These are phyloP conservation scores for Pluvialis apricaria DNA, from an alignment of 2,113 vertebrate genomes.

Conservation along the genomic window DNA sequence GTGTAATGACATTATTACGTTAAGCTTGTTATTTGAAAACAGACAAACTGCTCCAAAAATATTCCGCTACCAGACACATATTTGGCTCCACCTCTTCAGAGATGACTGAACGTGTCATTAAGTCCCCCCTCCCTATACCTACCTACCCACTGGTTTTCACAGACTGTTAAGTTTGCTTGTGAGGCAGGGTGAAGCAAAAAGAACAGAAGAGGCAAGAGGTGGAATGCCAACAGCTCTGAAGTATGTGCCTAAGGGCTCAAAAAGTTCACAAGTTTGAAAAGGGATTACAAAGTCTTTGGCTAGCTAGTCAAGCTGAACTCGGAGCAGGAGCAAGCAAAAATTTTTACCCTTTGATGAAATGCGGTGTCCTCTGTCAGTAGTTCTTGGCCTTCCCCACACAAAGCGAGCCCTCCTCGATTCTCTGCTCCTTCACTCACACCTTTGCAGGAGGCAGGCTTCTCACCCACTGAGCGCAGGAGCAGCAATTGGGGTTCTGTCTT, in stretches of 20 bases:
- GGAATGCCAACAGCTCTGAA: background rate
- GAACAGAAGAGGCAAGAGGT: background rate
- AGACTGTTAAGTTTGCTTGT: background rate
- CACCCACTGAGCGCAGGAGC: background rate
- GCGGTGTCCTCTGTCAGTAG: background rate
- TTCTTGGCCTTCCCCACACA: background rate
- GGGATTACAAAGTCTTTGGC: background rate
- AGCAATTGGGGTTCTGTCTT: background rate
- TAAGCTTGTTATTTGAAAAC: slow-evolving; percentile 33
- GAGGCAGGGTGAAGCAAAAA: background rate
- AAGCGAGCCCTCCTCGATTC: background rate
- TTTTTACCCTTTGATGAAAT: background rate
- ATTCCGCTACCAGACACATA: background rate
- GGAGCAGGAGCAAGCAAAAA: background rate
- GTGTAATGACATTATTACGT: slow-evolving; percentile 8
- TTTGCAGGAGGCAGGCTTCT: background rate
- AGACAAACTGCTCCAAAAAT: slow-evolving; percentile 22
- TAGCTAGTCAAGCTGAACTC: background rate
- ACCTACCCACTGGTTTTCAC: background rate
- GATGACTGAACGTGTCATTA: background rate
- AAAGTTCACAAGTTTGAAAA: background rate
- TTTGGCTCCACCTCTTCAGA: background rate
- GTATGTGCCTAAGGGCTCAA: background rate
- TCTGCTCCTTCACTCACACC: background rate
- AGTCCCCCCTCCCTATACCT: background rate